Conservation (phyloP, 2,113 vertebrate species). For the Camelus dromedarius region DNA sequence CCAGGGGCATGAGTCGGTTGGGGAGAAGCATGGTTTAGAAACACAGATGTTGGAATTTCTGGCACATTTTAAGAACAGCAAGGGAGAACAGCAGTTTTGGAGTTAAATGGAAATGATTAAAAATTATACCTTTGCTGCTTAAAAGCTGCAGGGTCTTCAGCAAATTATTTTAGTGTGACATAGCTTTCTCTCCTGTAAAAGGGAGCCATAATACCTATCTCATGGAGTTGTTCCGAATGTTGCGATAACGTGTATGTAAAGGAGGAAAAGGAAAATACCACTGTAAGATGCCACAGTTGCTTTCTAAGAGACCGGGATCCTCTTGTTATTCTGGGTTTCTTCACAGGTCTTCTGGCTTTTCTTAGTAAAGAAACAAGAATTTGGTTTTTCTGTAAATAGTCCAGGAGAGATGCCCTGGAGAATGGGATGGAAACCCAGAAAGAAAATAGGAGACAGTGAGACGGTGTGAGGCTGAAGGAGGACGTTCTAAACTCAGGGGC, state of each 20-base stretch:
- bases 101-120: neutral
- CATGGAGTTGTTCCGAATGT: neutral
- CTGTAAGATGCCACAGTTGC: neutral
- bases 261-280: neutral
- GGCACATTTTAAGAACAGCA: neutral
- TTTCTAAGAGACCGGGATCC: neutral
- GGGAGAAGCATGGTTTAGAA: neutral
- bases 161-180: neutral
- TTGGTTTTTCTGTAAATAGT: neutral
- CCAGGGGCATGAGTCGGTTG: neutral
- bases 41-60: conserved; percentile 1
- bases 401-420: neutral
- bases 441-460: neutral
- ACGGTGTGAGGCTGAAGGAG: neutral
- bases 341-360: neutral
- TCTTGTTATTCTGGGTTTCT: neutral
- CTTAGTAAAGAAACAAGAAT: neutral
- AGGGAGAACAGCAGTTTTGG: neutral
- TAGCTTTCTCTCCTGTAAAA: neutral
- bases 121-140: neutral
- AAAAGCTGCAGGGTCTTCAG: neutral
- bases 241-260: neutral
- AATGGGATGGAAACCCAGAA: neutral
- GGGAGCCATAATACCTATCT: neutral
- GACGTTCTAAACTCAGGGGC: neutral